Evolutionary conservation across 2,888 invertebrate genomes (phyloP).

Genomic region (Phyto melanocephala): DNA sequence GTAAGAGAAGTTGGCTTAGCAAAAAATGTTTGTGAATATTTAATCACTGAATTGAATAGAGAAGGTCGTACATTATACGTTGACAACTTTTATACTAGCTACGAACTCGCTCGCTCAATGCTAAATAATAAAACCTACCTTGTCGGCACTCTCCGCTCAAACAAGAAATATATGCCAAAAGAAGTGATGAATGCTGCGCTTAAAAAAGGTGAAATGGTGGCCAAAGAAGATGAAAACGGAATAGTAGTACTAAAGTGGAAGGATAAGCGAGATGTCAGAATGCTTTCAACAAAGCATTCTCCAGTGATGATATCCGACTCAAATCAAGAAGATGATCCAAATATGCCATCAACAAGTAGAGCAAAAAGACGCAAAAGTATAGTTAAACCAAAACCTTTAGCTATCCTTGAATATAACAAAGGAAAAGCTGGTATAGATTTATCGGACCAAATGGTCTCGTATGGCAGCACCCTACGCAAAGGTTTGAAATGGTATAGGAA

Average conservation of each 20-base stretch:
- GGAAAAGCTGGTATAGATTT: constrained; percentile 11
- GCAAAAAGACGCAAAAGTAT: constrained; percentile 9
- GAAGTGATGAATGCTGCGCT: constrained; percentile 39
- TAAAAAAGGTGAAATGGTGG: constrained; percentile 21
- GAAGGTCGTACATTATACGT: constrained; percentile 33
- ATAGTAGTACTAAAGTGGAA: constrained; percentile 17
- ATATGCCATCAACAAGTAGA: constrained; percentile 18
- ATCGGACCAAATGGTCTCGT: constrained; percentile 32
- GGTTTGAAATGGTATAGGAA: constrained; percentile 14
- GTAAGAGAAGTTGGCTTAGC: constrained; percentile 32
- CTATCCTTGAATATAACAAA: constrained; percentile 11
- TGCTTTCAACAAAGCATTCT: too few relatives aligned
- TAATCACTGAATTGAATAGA: constrained; percentile 33
- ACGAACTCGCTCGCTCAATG: constrained; percentile 28
- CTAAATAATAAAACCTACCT: constrained; percentile 31
- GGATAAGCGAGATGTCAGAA: constrained; percentile 29
- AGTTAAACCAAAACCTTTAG: constrained; percentile 6
- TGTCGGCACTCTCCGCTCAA: constrained; percentile 15
- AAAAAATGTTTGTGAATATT: constrained; percentile 2
- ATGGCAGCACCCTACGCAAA: constrained; percentile 6
- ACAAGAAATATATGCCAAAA: constrained; percentile 29
- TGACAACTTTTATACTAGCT: constrained; percentile 20
- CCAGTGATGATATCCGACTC: constrained; percentile 17
- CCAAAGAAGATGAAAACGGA: constrained; percentile 20
- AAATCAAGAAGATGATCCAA: constrained; percentile 20